Evolutionary conservation across 1,140 invertebrate genomes (phyloP).

Genomic region (Archegozetes longisetosus): DNA sequence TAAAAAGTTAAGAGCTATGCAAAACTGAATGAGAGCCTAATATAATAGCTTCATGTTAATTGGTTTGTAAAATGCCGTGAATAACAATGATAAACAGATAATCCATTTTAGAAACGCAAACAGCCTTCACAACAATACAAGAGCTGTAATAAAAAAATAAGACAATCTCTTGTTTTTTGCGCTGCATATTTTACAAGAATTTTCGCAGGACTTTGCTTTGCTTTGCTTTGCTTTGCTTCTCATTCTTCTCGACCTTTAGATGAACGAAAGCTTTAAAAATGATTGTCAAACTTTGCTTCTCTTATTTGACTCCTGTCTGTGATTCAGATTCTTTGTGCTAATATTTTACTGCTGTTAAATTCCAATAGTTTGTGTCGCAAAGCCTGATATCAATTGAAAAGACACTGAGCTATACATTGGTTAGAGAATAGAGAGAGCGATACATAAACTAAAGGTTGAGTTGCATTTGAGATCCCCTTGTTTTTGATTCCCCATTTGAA

Average conservation of each 20-base stretch:
- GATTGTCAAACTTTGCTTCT: neutral
- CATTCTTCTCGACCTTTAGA: too few relatives aligned
- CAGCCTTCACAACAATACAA: too few relatives aligned
- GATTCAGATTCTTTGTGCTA: too few relatives aligned
- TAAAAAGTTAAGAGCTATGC: neutral
- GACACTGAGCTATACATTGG: neutral
- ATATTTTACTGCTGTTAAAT: neutral
- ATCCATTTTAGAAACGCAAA: neutral
- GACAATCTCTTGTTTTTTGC: too few relatives aligned
- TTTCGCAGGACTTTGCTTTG: too few relatives aligned
- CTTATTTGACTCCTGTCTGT: too few relatives aligned
- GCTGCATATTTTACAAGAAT: too few relatives aligned
- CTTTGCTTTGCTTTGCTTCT: too few relatives aligned
- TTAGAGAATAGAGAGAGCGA: neutral
- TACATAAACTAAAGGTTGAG: neutral
- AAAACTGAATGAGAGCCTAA: neutral
- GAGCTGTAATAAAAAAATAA: too few relatives aligned
- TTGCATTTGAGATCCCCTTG: neutral
- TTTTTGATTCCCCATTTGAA: neutral
- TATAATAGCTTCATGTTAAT: neutral
- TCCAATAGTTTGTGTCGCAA: neutral
- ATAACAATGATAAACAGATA: neutral
- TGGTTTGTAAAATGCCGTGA: neutral
- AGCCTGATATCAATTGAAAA: neutral
- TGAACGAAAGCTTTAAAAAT: too few relatives aligned